Base-by-base conservation (phyloP, 2,888 invertebrate species). In the Meliscaeva auricollis region DNA sequence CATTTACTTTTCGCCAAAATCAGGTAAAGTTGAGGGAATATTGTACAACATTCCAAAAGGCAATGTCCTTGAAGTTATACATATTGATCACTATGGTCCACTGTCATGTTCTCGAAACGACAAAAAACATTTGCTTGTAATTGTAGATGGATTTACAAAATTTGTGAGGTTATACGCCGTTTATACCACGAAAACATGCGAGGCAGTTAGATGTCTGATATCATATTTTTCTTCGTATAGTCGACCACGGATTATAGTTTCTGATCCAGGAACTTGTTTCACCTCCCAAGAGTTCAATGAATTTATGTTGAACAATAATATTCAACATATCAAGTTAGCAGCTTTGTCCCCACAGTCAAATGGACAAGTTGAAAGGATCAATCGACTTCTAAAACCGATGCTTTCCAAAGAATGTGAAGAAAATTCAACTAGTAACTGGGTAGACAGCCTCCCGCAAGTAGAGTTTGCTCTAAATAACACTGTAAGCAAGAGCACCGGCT, bases 391-490 rank as follows among this genome's bases (percentile, higher is more conserved):
- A 2, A 62, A 30, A 1, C 77, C 80, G n/a, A 81, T 77, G 76
- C 9, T 78, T 0, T 38, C 75, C 1, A 84, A 84, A 54, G 30
- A 72, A 13, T 48, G 60, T 52, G 58, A 50, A 9, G 26, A 26
- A 26, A 26, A 4, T 26, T 26, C 26, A 15, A 30, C 70, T 11
- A 7, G 1, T 35, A 41, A 56, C 35, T 83, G 83, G 77, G 22
- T 38, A 46, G 22, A 50, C 17, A 17, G 50, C 13, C 46, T 89
- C n/a, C n/a, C 35, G 13, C 22, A 88, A 8, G 87, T 82, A 7
- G 89, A 89, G 77, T 89, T 87, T 79, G 81, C 83, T 1, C 62
- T 89, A 9, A 89, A 89, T 78, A 89, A 89, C 69, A 89, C 88
- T 0, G 50, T 89, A n/a, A 84, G 13, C 4, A 26, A 26, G 4